phyloP scores from a whole-genome alignment of 2,113 vertebrate species.

The Halichoeres trimaculatus region DNA sequence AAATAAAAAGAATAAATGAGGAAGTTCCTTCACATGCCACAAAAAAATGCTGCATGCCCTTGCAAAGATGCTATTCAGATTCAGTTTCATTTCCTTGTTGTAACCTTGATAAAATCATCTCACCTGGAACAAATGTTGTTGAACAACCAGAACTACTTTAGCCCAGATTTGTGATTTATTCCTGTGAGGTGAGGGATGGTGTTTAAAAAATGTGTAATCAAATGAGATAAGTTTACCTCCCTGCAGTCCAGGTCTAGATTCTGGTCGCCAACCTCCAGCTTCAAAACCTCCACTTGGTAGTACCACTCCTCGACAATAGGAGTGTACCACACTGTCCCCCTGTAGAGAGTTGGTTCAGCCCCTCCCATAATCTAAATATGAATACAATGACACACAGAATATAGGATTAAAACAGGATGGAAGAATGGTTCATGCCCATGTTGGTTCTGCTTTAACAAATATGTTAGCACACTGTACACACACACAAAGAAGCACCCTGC shows the following conservation, averaged over 20 bases:
- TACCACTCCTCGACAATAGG: slow-evolving; percentile 95
- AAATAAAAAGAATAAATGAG: slow-evolving; percentile 28
- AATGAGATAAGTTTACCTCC: slow-evolving; percentile 84
- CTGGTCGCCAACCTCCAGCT: slow-evolving; percentile 91
- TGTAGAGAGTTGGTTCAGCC: slow-evolving; percentile 88
- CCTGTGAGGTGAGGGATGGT: not conserved
- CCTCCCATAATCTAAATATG: slow-evolving; percentile 91
- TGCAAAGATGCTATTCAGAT: not conserved
- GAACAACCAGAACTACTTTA: too few relatives aligned
- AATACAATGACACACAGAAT: not conserved
- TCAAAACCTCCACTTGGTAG: slow-evolving; percentile 96
- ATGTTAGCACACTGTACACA: not conserved
- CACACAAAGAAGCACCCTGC: slow-evolving; percentile 10
- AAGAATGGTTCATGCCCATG: not conserved
- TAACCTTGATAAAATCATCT: slow-evolving; percentile 18
- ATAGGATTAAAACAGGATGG: not conserved
- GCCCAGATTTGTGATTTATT: slow-evolving; percentile 11
- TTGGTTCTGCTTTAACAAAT: not conserved
- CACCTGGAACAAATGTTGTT: not conserved
- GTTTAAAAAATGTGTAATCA: too few relatives aligned
- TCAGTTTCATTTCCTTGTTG: slow-evolving; percentile 11
- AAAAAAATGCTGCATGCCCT: slow-evolving; percentile 21
- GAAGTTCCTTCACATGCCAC: slow-evolving; percentile 31
- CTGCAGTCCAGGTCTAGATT: slow-evolving; percentile 93
- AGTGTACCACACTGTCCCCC: slow-evolving; percentile 94